These are phyloP conservation scores for Cotesia glomerata DNA, from an alignment of 1,140 invertebrate genomes.

Conservation along the genomic window DNA sequence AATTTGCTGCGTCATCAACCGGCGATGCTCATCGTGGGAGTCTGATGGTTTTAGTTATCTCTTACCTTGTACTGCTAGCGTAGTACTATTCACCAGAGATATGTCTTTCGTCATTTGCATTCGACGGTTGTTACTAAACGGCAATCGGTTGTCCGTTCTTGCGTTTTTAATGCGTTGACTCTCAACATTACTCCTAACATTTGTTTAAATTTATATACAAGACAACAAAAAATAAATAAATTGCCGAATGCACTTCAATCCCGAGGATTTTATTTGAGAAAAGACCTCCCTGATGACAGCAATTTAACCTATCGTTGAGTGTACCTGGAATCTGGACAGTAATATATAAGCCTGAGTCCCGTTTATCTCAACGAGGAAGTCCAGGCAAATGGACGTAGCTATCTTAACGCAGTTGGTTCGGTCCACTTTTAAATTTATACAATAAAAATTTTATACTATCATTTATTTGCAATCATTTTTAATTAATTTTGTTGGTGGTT, in stretches of 20 bases:
- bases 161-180: conserved; percentile 25
- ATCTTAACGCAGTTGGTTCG: conserved; percentile 7
- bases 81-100: background rate
- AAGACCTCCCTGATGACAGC: conserved; percentile 18
- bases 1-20: conserved; percentile 8
- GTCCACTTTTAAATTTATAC: background rate
- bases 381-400: conserved; percentile 8
- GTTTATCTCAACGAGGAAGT: conserved; percentile 19
- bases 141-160: conserved; percentile 22
- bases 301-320: too few species aligned
- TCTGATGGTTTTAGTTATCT: background rate
- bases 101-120: conserved; percentile 33
- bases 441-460: conserved; percentile 17
- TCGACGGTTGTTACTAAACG: conserved; percentile 17
- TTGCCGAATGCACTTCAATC: conserved; percentile 42
- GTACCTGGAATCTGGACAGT: background rate
- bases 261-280: background rate
- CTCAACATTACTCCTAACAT: conserved; percentile 1
- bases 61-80: background rate
- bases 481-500: background rate
- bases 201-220: too few species aligned
- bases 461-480: conserved; percentile 23
- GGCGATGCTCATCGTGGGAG: conserved; percentile 11
- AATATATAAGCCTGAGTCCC: background rate
- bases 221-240: conserved; percentile 18